A percentile compares a stretch with the other conserved stretches of the same genome.
These are phyloP conservation scores for Anoplopoma fimbria DNA, from an alignment of 2,113 vertebrate species.

Conservation along the genomic window DNA sequence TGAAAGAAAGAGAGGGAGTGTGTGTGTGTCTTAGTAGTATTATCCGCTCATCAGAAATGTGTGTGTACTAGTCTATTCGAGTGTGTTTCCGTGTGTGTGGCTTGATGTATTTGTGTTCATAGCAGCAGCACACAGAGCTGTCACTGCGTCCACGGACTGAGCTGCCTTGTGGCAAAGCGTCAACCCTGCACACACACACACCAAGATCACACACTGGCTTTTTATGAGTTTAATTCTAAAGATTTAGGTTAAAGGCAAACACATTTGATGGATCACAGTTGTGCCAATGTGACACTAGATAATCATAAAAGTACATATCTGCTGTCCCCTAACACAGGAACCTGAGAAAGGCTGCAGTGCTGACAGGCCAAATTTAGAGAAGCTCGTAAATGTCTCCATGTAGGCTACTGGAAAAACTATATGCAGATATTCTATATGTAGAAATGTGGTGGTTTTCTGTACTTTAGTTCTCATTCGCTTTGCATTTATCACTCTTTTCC, in stretches of 20 bases:
- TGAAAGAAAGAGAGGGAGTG: neutral
- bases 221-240: slow-evolving; percentile 53
- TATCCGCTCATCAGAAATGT: neutral
- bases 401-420: neutral
- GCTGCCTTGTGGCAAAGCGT: slow-evolving; percentile 34
- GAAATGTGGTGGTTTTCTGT: neutral
- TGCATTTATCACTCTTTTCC: neutral
- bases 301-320: slow-evolving; percentile 39
- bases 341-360: slow-evolving; percentile 5
- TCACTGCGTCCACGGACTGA: slow-evolving; percentile 32
- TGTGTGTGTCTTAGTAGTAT: neutral
- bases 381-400: neutral
- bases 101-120: neutral
- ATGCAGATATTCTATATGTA: neutral
- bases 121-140: slow-evolving; percentile 23
- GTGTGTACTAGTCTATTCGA: neutral
- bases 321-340: neutral
- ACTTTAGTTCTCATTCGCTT: neutral
- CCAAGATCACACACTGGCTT: neutral
- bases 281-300: slow-evolving; percentile 1
- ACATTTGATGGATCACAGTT: slow-evolving; percentile 35
- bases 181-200: slow-evolving; percentile 8
- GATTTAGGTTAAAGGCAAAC: slow-evolving; percentile 45
- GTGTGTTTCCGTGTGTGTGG: neutral
- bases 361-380: slow-evolving; percentile 5